Percentiles rank a stretch among this genome's conserved stretches.
These are phyloP conservation scores for Suillia variegata DNA, from an alignment of 2,888 invertebrate genomes.

Conservation along the genomic window DNA sequence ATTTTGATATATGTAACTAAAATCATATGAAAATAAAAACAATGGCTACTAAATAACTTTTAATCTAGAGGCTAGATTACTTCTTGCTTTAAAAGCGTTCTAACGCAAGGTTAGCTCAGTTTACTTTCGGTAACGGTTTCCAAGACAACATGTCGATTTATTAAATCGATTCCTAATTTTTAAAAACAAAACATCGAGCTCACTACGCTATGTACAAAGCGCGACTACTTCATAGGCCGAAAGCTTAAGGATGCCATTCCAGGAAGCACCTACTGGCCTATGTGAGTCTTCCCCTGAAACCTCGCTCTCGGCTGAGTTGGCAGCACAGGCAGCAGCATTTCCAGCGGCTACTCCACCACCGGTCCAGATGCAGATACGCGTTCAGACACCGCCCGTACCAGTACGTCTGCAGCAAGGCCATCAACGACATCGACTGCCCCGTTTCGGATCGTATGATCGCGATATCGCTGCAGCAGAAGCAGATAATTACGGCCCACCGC, in stretches of 20 bases:
- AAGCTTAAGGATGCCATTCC: slow-evolving; percentile 51
- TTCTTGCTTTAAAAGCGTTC: too few relatives aligned
- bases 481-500: slow-evolving; percentile 40
- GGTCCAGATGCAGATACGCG: slow-evolving; percentile 25
- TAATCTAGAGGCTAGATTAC: too few relatives aligned
- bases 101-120: too few relatives aligned
- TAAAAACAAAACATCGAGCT: too few relatives aligned
- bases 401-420: not conserved
- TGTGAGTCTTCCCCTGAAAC: slow-evolving; percentile 51
- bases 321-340: slow-evolving; percentile 32
- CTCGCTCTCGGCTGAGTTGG: slow-evolving; percentile 50
- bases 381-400: slow-evolving; percentile 28
- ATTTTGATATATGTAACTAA: too few relatives aligned
- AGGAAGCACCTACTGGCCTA: slow-evolving; percentile 52
- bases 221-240: too few relatives aligned
- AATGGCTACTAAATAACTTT: too few relatives aligned
- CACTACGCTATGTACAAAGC: too few relatives aligned
- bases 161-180: too few relatives aligned
- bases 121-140: too few relatives aligned
- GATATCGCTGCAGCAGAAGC: slow-evolving; percentile 51
- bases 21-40: too few relatives aligned
- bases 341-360: slow-evolving; percentile 36
- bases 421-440: slow-evolving; percentile 22
- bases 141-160: too few relatives aligned
- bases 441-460: slow-evolving; percentile 43